Base-by-base conservation (phyloP, 2,113 vertebrate species). In the Tetrao urogallus region DNA sequence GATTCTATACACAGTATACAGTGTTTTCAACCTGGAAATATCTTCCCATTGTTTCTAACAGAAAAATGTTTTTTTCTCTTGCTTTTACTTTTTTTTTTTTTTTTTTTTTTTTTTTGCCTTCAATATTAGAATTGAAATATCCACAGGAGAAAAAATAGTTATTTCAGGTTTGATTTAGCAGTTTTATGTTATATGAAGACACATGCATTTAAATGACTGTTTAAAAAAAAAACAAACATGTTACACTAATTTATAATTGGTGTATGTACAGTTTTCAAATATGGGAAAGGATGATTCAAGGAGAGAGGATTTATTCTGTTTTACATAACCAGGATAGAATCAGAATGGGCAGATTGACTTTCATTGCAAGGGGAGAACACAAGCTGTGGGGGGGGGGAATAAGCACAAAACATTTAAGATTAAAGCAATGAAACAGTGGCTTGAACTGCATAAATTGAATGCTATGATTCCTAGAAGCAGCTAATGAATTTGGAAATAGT, bases 111-210 rank as follows among this genome's bases (percentile, higher is more conserved):
- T 48, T 48, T 21, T 48, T 11, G 3, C 15, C 78, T 71, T 42
- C 76, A 3, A 5, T 40, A 32, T 75, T 50, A 21, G 18, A 89
- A 71, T 42, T 56, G 12, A 75, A 64, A 82, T 77, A 81, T 24
- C 27, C 20, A 74, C 4, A 56, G 38, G 63, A 10, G 3, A 34
- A 0, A 45, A 6, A 15, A 16, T 38, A 4, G 0, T 7, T 15
- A 17, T 74, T 93, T 65, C 71, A 38, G 6, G 7, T 4, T 7
- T 42, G 19, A 32, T 27, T 2, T 50, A 69, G 7, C 1, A 52
- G 52, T 56, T 90, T 80, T 38, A 11, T 45, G 22, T 74, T 38
- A 56, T 8, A 50, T 72, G 10, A 82, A 69, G 18, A 64, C 11
- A 27, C 2, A 38, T 2, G 11, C 0, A 1, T 52, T 72, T 76